Base-by-base conservation (phyloP, 2,113 vertebrate species). In the Corythoichthys haematopterus region DNA sequence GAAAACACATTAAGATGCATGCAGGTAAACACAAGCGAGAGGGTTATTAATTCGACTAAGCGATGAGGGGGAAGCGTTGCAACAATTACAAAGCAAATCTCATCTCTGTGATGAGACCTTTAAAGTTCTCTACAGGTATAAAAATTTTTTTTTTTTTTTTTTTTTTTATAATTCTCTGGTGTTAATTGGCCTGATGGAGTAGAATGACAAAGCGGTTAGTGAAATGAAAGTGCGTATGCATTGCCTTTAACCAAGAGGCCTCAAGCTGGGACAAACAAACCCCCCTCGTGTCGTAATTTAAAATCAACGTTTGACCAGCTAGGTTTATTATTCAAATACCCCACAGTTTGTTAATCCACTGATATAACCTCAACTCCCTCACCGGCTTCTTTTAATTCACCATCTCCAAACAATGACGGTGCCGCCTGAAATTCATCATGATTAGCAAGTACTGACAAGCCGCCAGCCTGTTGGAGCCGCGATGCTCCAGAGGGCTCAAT, bases 31-130 rank as follows among this genome's bases (percentile, higher is more conserved):
- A 77, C 43, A 46, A 11, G 10, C 15, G 40, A 62, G 43, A 40
- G 70, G 40, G 58, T 51, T 58, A 70, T 74, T 78, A 59, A 81
- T 80, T 79, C 46, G 63, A 77, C 71, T 78, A 74, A 81, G 79
- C 76, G 46, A 69, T 75, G 76, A 2, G 33, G 3, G 5, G 64
- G 68, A 78, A 65, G 69, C 66, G 69, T 71, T 62, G 71, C 61
- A 35, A 74, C 62, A 80, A 75, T 78, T 70, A 78, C 51, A 77
- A 71, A 74, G 43, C 48, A 69, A 76, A 78, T 72, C 36, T 63
- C 38, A 68, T 77, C 71, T 60, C 71, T 50, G 15, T 67, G 51
- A 66, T 68, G 62, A 69, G 69, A 77, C 72, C 63, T 68, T 51
- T 60, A 56, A 73, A 65, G 64, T 75, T 55, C 6, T 11, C 7